Conservation (phyloP, 2,113 vertebrate species). For the Syngnathoides biaculeatus region DNA sequence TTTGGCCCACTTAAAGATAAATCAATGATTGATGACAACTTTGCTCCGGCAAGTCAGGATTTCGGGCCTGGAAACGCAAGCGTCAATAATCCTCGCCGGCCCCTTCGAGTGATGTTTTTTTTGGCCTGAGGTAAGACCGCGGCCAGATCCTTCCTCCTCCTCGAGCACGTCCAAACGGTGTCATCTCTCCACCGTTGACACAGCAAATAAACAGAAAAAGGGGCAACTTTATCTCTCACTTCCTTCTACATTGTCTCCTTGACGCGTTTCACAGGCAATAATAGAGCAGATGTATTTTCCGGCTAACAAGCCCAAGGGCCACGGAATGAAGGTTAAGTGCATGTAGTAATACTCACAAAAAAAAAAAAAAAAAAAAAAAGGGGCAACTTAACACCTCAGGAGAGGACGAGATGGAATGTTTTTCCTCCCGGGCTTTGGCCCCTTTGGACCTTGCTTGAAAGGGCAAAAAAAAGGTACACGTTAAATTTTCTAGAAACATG, state of each 20-base stretch:
- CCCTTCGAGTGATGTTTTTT: constrained; percentile 66
- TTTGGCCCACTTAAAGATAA: not conserved
- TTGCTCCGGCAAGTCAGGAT: constrained; percentile 52
- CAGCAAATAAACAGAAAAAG: constrained; percentile 80
- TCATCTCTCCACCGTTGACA: constrained; percentile 83
- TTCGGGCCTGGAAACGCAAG: constrained; percentile 65
- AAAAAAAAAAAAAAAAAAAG: no score
- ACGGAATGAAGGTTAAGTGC: constrained; percentile 71
- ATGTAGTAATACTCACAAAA: constrained; percentile 60
- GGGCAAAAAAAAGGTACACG: constrained; percentile 26
- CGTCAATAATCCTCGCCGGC: constrained; percentile 68
- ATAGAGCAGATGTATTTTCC: constrained; percentile 62
- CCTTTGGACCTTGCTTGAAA: constrained; percentile 27
- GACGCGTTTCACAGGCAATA: constrained; percentile 67
- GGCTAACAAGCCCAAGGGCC: constrained; percentile 59
- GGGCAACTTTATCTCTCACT: constrained; percentile 77
- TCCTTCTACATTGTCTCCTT: constrained; percentile 75
- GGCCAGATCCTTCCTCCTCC: constrained; percentile 73
- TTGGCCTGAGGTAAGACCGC: constrained; percentile 73
- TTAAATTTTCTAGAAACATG: not conserved
- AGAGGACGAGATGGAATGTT: constrained; percentile 40
- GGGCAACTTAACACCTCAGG: constrained; percentile 60
- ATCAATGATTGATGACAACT: constrained; percentile 69
- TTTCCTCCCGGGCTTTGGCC: constrained; percentile 46
- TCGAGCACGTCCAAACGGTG: constrained; percentile 69